A percentile compares a stretch with the other conserved stretches of the same genome.
These are phyloP conservation scores for Pedionomus torquatus DNA, from an alignment of 2,113 vertebrate species.

Conservation along the genomic window DNA sequence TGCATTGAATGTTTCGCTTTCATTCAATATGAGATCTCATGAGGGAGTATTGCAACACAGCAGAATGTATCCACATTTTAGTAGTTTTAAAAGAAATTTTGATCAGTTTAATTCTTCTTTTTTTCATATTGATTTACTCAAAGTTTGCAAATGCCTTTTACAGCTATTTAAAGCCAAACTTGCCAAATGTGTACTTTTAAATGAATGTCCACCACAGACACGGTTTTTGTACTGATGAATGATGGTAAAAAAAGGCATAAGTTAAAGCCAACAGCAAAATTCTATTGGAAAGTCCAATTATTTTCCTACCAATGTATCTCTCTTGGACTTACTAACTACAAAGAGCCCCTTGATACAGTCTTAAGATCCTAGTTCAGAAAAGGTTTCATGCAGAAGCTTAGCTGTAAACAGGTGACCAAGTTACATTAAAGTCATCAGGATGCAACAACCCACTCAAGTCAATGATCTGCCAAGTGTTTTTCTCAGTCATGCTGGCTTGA, in stretches of 20 bases:
- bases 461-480: constrained; percentile 28
- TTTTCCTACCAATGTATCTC: background rate
- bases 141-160: background rate
- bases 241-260: background rate
- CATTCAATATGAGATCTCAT: background rate
- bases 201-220: background rate
- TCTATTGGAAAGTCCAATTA: background rate
- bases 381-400: background rate
- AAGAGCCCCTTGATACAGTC: background rate
- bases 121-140: background rate
- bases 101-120: fast-evolving
- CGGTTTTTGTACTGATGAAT: background rate
- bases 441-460: constrained; percentile 13
- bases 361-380: background rate
- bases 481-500: constrained; percentile 3
- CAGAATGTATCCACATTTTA: background rate
- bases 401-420: constrained; percentile 19
- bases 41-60: background rate
- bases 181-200: background rate
- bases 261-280: background rate
- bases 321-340: background rate
- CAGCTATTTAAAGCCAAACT: background rate
- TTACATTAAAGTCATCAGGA: constrained; percentile 6
- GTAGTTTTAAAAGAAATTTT: background rate
- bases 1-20: background rate